Conservation (phyloP, 1,140 invertebrate species). For the Brachionus sp. region DNA sequence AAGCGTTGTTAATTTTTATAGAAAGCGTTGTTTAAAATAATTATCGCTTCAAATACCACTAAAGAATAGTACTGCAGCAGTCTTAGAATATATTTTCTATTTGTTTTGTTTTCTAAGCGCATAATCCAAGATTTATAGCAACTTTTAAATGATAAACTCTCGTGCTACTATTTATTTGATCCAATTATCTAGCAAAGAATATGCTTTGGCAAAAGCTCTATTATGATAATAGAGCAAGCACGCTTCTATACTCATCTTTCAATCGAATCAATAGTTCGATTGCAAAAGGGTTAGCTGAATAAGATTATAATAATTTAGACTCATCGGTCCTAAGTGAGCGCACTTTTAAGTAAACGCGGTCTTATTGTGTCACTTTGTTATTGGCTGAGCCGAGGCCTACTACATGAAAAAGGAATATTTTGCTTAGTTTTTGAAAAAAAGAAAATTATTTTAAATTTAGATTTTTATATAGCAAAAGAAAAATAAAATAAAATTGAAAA, state of each 20-base stretch:
- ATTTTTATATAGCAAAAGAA: neutral
- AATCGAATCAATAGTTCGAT: neutral
- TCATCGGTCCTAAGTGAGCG: neutral
- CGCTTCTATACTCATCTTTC: neutral
- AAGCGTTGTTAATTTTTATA: neutral
- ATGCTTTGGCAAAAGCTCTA: neutral
- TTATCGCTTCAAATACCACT: neutral
- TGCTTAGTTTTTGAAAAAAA: neutral
- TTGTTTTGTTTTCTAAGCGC: neutral
- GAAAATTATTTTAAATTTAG: neutral
- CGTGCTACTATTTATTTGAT: neutral
- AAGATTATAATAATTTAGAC: constrained; percentile 1
- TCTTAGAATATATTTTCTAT: neutral
- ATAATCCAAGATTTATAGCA: neutral
- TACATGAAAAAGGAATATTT: neutral
- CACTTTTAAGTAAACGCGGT: neutral
- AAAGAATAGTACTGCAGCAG: neutral
- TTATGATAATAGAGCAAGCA: neutral
- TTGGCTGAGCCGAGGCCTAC: neutral
- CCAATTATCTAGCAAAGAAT: neutral
- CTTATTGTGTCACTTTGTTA: constrained; percentile 1
- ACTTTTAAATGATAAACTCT: neutral
- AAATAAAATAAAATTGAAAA: neutral
- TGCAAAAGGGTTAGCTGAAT: constrained; percentile 19
- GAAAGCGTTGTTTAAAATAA: neutral